These are phyloP conservation scores for Triplophysa dalaica DNA, from an alignment of 2,113 vertebrate genomes.

Conservation along the genomic window DNA sequence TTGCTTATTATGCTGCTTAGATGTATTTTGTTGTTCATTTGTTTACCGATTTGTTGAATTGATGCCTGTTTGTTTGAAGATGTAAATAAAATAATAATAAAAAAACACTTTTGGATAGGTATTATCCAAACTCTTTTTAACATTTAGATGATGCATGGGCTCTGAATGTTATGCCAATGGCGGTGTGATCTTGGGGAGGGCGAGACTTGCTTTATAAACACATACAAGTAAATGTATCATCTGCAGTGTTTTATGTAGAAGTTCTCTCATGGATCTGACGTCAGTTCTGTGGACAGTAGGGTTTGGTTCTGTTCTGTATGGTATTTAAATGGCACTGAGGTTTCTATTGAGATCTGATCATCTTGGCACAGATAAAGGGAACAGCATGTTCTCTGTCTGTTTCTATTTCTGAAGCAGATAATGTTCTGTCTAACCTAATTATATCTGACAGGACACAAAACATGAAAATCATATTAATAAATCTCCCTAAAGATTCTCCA, in stretches of 20 bases:
- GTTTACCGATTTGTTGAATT: too few species aligned
- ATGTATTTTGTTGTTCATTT: too few species aligned
- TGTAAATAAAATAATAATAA: too few species aligned
- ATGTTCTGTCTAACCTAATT: slow-evolving; percentile 19
- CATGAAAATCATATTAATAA: slow-evolving; percentile 25
- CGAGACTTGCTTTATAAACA: too few species aligned
- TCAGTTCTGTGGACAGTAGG: slow-evolving; percentile 53
- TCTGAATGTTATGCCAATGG: too few species aligned
- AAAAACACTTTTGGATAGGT: too few species aligned
- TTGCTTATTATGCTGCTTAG: too few species aligned
- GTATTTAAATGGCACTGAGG: neutral
- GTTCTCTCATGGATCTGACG: neutral
- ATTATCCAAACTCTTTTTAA: too few species aligned
- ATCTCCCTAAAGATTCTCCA: neutral
- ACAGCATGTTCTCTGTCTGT: slow-evolving; percentile 38
- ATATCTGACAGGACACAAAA: slow-evolving; percentile 37
- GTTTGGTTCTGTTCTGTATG: neutral
- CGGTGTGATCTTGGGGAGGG: too few species aligned
- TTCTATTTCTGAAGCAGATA: slow-evolving; percentile 42
- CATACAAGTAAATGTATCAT: too few species aligned
- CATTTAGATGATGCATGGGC: too few species aligned
- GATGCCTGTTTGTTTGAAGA: too few species aligned
- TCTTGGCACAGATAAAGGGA: slow-evolving; percentile 26
- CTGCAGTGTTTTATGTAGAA: neutral
- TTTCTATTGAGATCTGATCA: slow-evolving; percentile 10